phyloP scores from a whole-genome alignment of 2,113 vertebrate genomes.

The Phylloscopus whistleri region DNA sequence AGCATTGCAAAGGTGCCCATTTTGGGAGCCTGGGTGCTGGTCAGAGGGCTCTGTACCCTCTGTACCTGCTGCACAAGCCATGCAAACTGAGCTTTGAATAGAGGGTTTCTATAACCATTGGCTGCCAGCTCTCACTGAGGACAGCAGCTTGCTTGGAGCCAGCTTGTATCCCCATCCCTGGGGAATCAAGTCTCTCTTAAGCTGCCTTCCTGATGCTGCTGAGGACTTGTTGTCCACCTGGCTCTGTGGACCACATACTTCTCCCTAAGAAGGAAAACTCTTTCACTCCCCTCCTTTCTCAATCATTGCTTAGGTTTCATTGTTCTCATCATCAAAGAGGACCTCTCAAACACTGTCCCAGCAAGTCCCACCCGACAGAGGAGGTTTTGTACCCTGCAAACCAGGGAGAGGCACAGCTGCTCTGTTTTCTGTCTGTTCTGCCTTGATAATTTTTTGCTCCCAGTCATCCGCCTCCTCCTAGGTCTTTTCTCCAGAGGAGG shows the following conservation, averaged over 20 bases:
- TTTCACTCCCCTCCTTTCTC: not conserved
- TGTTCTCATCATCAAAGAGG: not conserved
- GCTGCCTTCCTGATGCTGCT: not conserved
- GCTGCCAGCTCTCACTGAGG: not conserved
- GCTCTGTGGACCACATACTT: not conserved
- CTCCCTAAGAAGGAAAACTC: not conserved
- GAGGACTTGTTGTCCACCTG: not conserved
- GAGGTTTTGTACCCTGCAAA: not conserved
- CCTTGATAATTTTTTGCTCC: conserved; percentile 13
- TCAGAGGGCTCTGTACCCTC: not conserved
- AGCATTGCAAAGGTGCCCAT: not conserved
- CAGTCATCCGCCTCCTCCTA: conserved; percentile 19
- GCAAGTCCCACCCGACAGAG: not conserved
- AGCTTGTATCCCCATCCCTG: not conserved
- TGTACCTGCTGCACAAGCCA: not conserved
- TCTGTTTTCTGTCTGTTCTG: conserved; percentile 5
- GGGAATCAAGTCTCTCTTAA: not conserved
- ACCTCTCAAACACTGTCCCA: not conserved
- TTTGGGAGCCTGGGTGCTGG: not conserved
- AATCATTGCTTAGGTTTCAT: not conserved
- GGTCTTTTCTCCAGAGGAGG: conserved; percentile 41
- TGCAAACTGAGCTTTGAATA: not conserved
- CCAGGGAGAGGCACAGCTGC: not conserved
- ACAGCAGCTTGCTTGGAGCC: not conserved
- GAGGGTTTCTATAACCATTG: not conserved